Percentiles rank a stretch among this genome's conserved stretches.
phyloP scores from a whole-genome alignment of 2,113 vertebrate species.

The Proterorhinus semilunaris region DNA sequence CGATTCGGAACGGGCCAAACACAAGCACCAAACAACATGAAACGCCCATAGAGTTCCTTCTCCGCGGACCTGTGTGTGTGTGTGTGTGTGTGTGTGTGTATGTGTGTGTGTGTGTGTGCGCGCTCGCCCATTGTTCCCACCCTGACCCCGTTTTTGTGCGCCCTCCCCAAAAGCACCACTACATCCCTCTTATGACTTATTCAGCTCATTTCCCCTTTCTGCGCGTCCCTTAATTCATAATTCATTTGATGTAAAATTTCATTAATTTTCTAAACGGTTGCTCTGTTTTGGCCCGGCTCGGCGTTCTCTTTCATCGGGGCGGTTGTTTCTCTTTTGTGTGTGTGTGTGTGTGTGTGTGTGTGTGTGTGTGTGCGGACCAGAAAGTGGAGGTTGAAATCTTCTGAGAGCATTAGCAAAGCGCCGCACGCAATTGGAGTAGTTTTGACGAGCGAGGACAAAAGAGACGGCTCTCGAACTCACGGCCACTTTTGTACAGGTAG shows the following conservation, averaged over 20 bases:
- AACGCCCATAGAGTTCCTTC: not conserved
- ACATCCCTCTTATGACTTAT: constrained; percentile 80
- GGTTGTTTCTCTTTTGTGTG: constrained; percentile 78
- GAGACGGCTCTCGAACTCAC: not conserved
- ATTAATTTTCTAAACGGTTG: constrained; percentile 87
- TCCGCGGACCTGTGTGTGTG: too few species aligned
- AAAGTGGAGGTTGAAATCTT: constrained; percentile 77
- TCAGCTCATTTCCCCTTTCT: constrained; percentile 63
- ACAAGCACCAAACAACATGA: not conserved
- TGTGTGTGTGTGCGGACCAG: constrained; percentile 65
- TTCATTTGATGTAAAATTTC: constrained; percentile 85
- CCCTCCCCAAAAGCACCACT: constrained; percentile 76
- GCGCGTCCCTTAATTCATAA: constrained; percentile 76
- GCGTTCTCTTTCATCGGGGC: constrained; percentile 69
- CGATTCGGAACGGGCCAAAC: not conserved
- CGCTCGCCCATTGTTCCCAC: constrained; percentile 73
- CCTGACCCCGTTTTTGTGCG: constrained; percentile 76
- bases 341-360: constrained; percentile 73
- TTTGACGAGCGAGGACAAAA: constrained; percentile 81
- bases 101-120: too few species aligned
- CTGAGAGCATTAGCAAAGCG: constrained; percentile 72
- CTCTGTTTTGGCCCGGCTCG: constrained; percentile 71
- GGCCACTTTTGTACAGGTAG: not conserved
- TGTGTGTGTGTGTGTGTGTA: too few species aligned
- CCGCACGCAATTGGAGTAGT: constrained; percentile 77